Evolutionary conservation across 2,888 invertebrate genomes (phyloP).

Genomic region (Cacoxenus indagator): DNA sequence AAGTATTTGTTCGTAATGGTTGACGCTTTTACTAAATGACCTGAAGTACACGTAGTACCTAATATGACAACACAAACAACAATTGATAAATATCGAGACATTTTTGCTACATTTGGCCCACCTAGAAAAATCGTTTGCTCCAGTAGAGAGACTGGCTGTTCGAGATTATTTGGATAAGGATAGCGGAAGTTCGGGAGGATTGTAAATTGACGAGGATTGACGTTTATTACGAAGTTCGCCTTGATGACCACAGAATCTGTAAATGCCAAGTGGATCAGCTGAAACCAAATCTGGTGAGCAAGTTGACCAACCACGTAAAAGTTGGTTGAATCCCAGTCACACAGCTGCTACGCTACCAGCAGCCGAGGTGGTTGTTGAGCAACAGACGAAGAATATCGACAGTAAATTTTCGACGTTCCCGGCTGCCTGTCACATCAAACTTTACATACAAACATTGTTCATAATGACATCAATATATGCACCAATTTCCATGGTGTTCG

Average conservation of each 20-base stretch:
- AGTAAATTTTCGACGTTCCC: no score
- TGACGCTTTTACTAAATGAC: conserved; percentile 59
- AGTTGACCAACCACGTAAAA: background rate
- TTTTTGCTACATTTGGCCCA: conserved; percentile 21
- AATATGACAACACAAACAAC: conserved; percentile 28
- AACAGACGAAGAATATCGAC: no score
- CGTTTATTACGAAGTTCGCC: conserved; percentile 22
- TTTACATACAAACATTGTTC: no score
- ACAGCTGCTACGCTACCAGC: no score
- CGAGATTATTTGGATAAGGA: conserved; percentile 30
- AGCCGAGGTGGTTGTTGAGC: no score
- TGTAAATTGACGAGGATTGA: conserved; percentile 11
- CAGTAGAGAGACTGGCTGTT: conserved; percentile 27
- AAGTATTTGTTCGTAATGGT: conserved; percentile 57
- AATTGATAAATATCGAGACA: conserved; percentile 19
- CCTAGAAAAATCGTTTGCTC: conserved; percentile 3
- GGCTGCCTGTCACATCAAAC: no score
- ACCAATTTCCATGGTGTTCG: no score
- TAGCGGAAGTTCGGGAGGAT: conserved; percentile 32
- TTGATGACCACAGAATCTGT: conserved; percentile 28
- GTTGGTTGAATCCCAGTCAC: no score
- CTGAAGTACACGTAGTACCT: conserved; percentile 53
- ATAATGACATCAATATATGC: no score
- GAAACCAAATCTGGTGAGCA: background rate
- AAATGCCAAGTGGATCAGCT: conserved; percentile 25